A percentile compares a stretch with the other conserved stretches of the same genome.
phyloP scores from a whole-genome alignment of 1,140 invertebrate species.

The Aphidius ervi region DNA sequence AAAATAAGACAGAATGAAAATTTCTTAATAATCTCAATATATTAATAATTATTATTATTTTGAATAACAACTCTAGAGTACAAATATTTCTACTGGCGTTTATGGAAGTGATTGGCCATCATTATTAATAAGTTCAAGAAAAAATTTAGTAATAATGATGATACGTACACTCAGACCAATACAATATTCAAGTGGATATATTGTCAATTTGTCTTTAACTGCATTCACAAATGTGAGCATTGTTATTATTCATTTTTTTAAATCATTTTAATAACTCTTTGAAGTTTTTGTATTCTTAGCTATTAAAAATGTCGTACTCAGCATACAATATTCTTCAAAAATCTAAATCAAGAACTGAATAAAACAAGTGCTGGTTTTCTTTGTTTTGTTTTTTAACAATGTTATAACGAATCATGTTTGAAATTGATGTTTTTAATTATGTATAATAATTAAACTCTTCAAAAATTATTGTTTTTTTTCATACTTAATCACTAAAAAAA shows the following conservation, averaged over 20 bases:
- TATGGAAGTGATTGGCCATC: constrained; percentile 1
- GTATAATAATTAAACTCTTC: too few species aligned
- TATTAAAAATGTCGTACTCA: background rate
- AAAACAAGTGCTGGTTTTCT: background rate
- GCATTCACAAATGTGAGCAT: constrained; percentile 2
- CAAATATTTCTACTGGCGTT: background rate
- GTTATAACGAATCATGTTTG: too few species aligned
- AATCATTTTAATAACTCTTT: background rate
- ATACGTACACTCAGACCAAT: background rate
- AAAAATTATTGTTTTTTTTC: too few species aligned
- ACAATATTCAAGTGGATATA: constrained; percentile 1
- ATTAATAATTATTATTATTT: too few species aligned
- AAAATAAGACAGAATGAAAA: too few species aligned
- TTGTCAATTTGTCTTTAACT: constrained; percentile 1
- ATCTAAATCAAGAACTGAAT: background rate
- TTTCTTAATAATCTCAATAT: too few species aligned
- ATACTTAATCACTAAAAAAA: too few species aligned
- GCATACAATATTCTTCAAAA: background rate
- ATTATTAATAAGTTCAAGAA: background rate
- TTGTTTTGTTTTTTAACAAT: background rate
- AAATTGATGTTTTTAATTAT: too few species aligned
- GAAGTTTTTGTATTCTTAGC: background rate
- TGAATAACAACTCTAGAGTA: background rate
- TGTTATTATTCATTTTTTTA: background rate
- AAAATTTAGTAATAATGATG: constrained; percentile 1